A percentile compares a stretch with the other conserved stretches of the same genome.
phyloP scores from a whole-genome alignment of 1,140 invertebrate genomes.

The Ditylenchus dipsaci region DNA sequence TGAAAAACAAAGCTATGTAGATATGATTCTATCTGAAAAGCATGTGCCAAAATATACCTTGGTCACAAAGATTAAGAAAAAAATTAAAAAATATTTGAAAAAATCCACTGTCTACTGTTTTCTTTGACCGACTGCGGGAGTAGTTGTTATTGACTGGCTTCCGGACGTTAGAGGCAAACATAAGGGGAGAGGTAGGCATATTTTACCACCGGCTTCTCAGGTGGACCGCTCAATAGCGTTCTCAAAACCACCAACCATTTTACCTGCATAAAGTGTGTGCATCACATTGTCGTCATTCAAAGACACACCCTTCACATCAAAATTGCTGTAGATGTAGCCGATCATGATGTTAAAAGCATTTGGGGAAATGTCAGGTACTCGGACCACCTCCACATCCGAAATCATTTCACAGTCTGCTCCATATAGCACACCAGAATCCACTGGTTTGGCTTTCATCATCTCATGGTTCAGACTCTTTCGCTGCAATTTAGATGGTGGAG shows the following conservation, averaged over 20 bases:
- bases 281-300: slow-evolving; percentile 33
- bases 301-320: slow-evolving; percentile 20
- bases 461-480: slow-evolving; percentile 11
- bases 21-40: no score
- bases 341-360: slow-evolving; percentile 29
- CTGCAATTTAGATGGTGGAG: slow-evolving; percentile 1
- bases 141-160: no score
- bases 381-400: slow-evolving; percentile 18
- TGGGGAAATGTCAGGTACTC: slow-evolving; percentile 25
- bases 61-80: no score
- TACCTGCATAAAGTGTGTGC: slow-evolving; percentile 2
- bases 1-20: not conserved
- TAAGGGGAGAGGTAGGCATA: no score
- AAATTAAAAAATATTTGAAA: no score
- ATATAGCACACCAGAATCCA: not conserved
- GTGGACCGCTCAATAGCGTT: no score
- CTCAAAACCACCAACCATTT: no score
- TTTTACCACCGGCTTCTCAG: no score
- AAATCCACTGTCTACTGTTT: no score
- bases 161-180: no score
- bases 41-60: no score
- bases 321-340: slow-evolving; percentile 28
- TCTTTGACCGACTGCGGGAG: no score
- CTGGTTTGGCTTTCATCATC: not conserved
- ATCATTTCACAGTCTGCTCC: not conserved